Evolutionary conservation across 2,888 invertebrate genomes (phyloP).

Genomic region (Mellilla xanthometata): DNA sequence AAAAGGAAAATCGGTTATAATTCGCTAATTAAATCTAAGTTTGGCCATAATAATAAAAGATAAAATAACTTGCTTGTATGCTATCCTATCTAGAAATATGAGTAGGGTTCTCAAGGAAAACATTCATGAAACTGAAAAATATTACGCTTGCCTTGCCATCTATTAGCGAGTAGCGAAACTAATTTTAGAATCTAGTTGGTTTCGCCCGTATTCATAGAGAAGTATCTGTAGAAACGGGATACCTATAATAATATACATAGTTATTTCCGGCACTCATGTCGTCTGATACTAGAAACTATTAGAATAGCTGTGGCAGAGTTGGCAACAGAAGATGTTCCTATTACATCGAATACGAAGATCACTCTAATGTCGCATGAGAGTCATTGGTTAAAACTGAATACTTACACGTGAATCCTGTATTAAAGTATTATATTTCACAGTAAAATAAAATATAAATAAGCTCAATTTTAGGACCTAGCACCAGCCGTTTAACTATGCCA

Average conservation of each 20-base stretch:
- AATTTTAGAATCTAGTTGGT: constrained; percentile 36
- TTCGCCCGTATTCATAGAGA: constrained; percentile 26
- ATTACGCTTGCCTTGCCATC: constrained; percentile 56
- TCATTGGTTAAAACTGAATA: constrained; percentile 34
- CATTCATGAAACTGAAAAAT: neutral
- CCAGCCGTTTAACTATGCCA: too few species aligned
- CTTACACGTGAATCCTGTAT: too few species aligned
- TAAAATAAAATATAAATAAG: too few species aligned
- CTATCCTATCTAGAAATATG: too few species aligned
- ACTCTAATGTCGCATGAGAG: constrained; percentile 47
- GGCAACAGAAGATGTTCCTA: constrained; percentile 60
- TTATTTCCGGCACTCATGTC: constrained; percentile 68
- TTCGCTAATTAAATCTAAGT: too few species aligned
- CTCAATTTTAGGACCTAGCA: too few species aligned
- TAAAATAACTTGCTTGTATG: too few species aligned
- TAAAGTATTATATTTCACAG: too few species aligned
- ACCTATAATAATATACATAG: constrained; percentile 27
- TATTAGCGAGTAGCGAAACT: constrained; percentile 58
- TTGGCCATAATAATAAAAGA: too few species aligned
- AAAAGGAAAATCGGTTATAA: too few species aligned
- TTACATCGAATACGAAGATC: constrained; percentile 68
- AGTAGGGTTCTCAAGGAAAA: too few species aligned
- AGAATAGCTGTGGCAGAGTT: constrained; percentile 45
- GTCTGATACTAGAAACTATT: constrained; percentile 32
- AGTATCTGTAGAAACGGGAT: constrained; percentile 10